These are phyloP conservation scores for Aphidius colemani DNA, from an alignment of 2,888 invertebrate species.

Conservation along the genomic window DNA sequence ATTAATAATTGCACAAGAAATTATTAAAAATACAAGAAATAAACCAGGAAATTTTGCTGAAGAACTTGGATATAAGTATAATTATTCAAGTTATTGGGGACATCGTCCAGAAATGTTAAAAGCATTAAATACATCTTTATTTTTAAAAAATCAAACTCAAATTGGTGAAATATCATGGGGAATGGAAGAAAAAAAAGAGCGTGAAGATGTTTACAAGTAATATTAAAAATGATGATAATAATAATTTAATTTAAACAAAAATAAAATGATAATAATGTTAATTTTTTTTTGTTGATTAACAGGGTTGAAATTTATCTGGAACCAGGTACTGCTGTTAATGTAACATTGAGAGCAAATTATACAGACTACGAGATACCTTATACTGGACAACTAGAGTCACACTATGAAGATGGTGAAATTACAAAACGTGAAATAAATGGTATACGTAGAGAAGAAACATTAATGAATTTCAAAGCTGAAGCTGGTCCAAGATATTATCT, in stretches of 20 bases:
- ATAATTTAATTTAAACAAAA: not conserved
- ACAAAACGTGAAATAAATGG: constrained; percentile 68
- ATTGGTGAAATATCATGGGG: constrained; percentile 75
- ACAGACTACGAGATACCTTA: constrained; percentile 78
- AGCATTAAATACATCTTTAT: constrained; percentile 71
- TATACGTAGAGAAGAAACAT: constrained; percentile 68
- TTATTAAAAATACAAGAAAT: constrained; percentile 62
- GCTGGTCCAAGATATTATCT: constrained; percentile 80
- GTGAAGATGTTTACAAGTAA: constrained; percentile 63
- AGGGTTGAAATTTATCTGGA: constrained; percentile 71
- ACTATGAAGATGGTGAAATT: constrained; percentile 68
- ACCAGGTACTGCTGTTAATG: constrained; percentile 82
- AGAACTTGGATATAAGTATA: constrained; percentile 74
- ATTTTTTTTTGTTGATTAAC: constrained; percentile 23
- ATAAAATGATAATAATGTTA: not conserved
- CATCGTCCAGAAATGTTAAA: constrained; percentile 75
- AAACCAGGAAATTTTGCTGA: constrained; percentile 70
- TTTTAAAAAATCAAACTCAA: constrained; percentile 64
- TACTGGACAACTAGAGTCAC: constrained; percentile 72
- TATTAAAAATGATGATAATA: not conserved
- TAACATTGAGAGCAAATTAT: constrained; percentile 75
- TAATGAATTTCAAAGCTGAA: constrained; percentile 72
- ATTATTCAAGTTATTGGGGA: constrained; percentile 78
- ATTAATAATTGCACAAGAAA: constrained; percentile 56
- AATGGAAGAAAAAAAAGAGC: constrained; percentile 62